Conservation (phyloP, 2,888 invertebrate species). For the Magallana nippona region DNA sequence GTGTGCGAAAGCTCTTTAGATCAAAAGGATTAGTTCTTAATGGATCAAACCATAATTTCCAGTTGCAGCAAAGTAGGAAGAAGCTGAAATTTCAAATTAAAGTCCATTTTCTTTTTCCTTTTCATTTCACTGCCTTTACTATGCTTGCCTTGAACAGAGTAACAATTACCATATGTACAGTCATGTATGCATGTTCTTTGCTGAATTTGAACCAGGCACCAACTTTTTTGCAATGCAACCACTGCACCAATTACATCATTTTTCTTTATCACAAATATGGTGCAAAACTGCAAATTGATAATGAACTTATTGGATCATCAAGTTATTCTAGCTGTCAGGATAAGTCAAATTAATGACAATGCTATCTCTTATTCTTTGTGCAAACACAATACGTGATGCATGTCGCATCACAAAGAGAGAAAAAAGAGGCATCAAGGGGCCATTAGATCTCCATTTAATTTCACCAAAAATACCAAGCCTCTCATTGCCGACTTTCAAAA, state of each 20-base stretch:
- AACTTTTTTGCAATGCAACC: not conserved
- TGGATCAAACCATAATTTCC: too few species aligned
- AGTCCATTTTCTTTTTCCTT: too few species aligned
- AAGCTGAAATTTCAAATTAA: too few species aligned
- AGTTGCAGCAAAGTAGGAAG: too few species aligned
- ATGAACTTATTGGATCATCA: not conserved
- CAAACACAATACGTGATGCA: not conserved
- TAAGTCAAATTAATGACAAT: constrained; percentile 7
- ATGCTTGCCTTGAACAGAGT: too few species aligned
- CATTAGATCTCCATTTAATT: constrained; percentile 27
- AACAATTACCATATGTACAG: too few species aligned
- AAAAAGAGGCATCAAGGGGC: constrained; percentile 26
- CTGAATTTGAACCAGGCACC: not conserved
- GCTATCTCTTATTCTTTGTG: not conserved
- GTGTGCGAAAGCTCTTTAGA: too few species aligned
- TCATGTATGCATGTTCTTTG: not conserved
- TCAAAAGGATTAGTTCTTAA: too few species aligned
- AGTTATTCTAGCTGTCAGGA: not conserved
- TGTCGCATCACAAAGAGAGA: constrained; percentile 7
- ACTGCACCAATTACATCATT: not conserved
- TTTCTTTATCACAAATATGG: too few species aligned
- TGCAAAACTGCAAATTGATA: too few species aligned
- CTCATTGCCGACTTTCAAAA: constrained; percentile 1
- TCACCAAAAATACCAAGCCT: constrained; percentile 13
- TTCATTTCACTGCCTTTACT: too few species aligned